These are phyloP conservation scores for Myotis myotis DNA, from an alignment of 2,797 vertebrate species.

Conservation along the genomic window DNA sequence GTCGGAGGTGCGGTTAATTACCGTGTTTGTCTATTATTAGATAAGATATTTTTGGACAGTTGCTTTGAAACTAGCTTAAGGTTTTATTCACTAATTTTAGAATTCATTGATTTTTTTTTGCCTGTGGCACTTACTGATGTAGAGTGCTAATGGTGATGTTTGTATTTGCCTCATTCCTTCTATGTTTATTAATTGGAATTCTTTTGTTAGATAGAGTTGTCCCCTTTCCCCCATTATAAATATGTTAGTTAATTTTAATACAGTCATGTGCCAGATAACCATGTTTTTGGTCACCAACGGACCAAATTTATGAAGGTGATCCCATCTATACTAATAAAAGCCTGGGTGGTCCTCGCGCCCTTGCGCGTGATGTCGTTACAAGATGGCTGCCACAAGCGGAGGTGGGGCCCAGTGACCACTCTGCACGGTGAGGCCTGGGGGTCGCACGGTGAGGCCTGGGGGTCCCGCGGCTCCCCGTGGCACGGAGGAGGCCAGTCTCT, in stretches of 20 bases:
- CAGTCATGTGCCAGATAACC: neutral
- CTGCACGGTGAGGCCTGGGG: too few relatives aligned
- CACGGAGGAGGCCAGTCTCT: too few relatives aligned
- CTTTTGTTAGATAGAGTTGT: conserved; percentile 18
- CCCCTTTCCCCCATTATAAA: neutral
- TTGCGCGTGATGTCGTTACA: too few relatives aligned
- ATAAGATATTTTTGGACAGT: neutral
- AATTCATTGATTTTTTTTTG: neutral
- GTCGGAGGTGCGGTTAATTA: too few relatives aligned
- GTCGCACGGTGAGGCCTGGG: too few relatives aligned
- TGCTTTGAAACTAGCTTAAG: neutral
- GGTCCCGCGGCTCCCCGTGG: too few relatives aligned
- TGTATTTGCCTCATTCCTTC: neutral
- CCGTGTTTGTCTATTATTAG: too few relatives aligned
- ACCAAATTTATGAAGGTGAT: neutral
- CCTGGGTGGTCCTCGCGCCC: too few relatives aligned
- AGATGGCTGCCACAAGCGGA: too few relatives aligned
- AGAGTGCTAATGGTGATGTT: conserved; percentile 28
- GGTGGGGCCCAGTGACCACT: too few relatives aligned
- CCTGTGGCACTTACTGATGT: neutral
- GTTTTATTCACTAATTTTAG: neutral
- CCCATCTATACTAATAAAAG: too few relatives aligned
- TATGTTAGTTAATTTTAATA: neutral
- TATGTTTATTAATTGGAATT: neutral
- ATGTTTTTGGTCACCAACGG: neutral